A percentile compares a stretch with the other conserved stretches of the same genome.
phyloP scores from a whole-genome alignment of 2,888 invertebrate species.

The Scaptomyza tumidula region DNA sequence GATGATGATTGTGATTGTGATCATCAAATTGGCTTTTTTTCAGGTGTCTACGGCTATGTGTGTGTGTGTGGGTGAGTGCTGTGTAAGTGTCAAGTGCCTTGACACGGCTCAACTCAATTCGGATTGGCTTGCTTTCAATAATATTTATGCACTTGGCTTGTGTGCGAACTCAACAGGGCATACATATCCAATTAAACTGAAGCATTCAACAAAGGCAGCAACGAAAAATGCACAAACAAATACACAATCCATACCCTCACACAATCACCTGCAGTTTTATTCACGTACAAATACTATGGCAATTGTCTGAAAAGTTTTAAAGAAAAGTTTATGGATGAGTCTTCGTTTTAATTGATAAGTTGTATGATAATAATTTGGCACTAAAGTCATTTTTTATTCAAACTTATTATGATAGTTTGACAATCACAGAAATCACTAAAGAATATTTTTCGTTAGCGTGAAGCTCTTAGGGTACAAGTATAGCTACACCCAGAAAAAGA shows the following conservation, averaged over 20 bases:
- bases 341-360: too few species aligned
- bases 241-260: slow-evolving; percentile 12
- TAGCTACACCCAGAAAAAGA: too few species aligned
- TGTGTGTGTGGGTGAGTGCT: slow-evolving; percentile 18
- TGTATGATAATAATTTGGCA: too few species aligned
- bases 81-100: slow-evolving; percentile 60
- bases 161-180: slow-evolving; percentile 69
- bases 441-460: too few species aligned
- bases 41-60: slow-evolving; percentile 38
- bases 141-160: slow-evolving; percentile 73
- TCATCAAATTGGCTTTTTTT: slow-evolving; percentile 49
- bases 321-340: slow-evolving; percentile 2
- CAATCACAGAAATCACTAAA: too few species aligned
- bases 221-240: slow-evolving; percentile 43
- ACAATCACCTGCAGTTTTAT: background rate
- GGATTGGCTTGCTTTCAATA: slow-evolving; percentile 62
- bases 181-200: slow-evolving; percentile 77
- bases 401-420: too few species aligned
- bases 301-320: slow-evolving; percentile 2
- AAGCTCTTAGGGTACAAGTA: too few species aligned
- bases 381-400: too few species aligned
- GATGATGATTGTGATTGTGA: slow-evolving; percentile 18
- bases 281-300: background rate
- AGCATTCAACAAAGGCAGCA: slow-evolving; percentile 67
- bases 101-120: slow-evolving; percentile 51